Evolutionary conservation across 2,113 vertebrate genomes (phyloP), one percentile per base, ranked within the genome.

Genomic region (Tapirus terrestris): DNA sequence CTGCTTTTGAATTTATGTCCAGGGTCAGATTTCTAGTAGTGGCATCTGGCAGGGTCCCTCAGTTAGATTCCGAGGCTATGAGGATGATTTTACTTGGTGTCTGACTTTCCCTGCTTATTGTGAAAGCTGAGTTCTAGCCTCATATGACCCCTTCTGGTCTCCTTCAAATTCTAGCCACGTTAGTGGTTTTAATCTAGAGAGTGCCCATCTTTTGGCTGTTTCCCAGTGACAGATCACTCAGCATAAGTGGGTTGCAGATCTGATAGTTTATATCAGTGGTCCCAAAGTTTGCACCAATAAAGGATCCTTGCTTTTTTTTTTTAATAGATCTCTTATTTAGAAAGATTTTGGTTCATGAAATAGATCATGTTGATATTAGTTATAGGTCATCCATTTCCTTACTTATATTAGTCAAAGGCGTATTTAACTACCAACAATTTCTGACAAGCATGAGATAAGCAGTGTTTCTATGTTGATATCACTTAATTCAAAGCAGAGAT

Each of bases 401-500:
- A 51, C 43, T 67, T 95, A 29, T 31, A 18, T 92, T 96, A 96
- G 91, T 86, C 61, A 85, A 84, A 92, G 43, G 12, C 9, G 29
- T 63, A 77, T 56, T 88, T 96, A 92, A 86, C 17, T 68, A 51
- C 23, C n/a, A 75, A 10, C 25, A 45, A 6, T 94, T 92, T 94
- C 72, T 77, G 53, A 83, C 33, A 89, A 75, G 25, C 6, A 13
- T 45, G 51, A 67, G 60, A 70, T 65, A 67, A 84, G n/a, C 7
- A 39, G 5, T 79, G 3, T 82, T 79, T 77, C 73, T 80, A 0
- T 63, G 36, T 87, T 94, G 83, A 45, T 76, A 76, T 86, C 73
- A 77, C 53, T 87, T 93, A 73, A 58, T 84, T 95, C n/a, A 97
- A 94, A 96, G 75, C 60, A 90, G 56, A 91, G 33, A 84, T 56